Evolutionary conservation across 2,113 vertebrate genomes (phyloP), one percentile per base, ranked within the genome.

Genomic region (Pedionomus torquatus): DNA sequence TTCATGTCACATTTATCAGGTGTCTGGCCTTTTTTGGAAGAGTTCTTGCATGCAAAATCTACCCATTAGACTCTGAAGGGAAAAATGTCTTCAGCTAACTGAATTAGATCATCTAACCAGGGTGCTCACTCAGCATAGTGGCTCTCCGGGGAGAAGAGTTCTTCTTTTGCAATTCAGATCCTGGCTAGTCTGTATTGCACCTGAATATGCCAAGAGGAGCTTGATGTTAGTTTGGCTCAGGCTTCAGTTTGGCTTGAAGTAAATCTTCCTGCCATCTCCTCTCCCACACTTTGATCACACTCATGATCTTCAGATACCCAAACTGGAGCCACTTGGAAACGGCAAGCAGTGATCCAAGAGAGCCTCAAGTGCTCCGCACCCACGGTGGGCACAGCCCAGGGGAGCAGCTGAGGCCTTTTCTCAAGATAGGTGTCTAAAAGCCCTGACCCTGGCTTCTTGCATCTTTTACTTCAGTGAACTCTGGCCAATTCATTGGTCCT

Each of bases 271-370:
- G 18, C 28, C 51, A 13, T 13, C 7, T 5, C 25, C n/a, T 5
- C 13, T 49, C 26, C 26, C 13, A 18, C 4, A 17, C 19, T 63
- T 65, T 26, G 37, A 44, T 83, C 44, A 57, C 7, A 15, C 9
- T 41, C 49, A 5, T n/a, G n/a, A 41, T 63, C 24, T 26, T 37
- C 43, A 41, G 33, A 17, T 4, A n/a, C 7, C 0, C 0, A 17
- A 81, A 33, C 30, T 68, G 54, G 14, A 68, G 72, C 7, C 1
- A 0, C 43, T 51, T 48, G 46, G 49, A 15, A 74, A 30, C 0
- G 5, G 37, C 30, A 70, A 77, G 21, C 28, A 14, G 17, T 37
- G 33, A 13, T 85, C 65, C 61, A 55, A 39, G 64, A 51, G 33
- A 79, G 43, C 12, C 18, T 24, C 28, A n/a, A 16, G 25, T 49